Base-by-base conservation (phyloP, 1,140 invertebrate genomes). In the Meloidogyne chitwoodi region DNA sequence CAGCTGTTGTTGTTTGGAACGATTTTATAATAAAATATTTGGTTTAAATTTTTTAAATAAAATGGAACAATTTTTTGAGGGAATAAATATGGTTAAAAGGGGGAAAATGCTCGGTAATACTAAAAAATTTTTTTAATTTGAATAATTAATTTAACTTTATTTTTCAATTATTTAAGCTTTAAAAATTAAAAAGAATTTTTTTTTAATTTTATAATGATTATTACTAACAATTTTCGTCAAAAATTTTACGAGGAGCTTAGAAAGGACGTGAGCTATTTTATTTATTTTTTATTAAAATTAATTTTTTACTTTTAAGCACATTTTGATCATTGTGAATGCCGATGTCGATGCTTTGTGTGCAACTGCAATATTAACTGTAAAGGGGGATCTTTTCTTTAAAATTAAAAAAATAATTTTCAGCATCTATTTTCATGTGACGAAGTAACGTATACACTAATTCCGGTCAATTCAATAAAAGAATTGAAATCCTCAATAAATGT, bases 381-480 rank as follows among this genome's bases (percentile, higher is more conserved):
- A 19, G 19, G 11, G 34, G 11, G 22, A 24, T 27, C 11, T 27
- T 22, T 29, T 48, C 62, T 64, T 27, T 27, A 56, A 38, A n/a
- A n/a, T n/a, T n/a, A n/a, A 64, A 70, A 70, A 63, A 16, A 3
- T 31, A 0, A 4, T 22, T 75, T 77, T 66, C 22, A 77, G 76
- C 64, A 77, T 48, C 19, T 66, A 66, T 67, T 77, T 56, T 77
- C 76, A n/a, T 77, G 76, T 48, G 76, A 77, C 34, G 76, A 77
- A 19, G 73, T 65, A 56, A 65, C 76, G 0, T 77, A 64, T 66
- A 44, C 76, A 29, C 38, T 77, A 8, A 77, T 38, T 19, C 76
- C 76, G n/a, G 75, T 77, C 12, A 67, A 77, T 34, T 77, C 74
- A 22, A 77, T 62, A 38, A 14, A 31, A 26, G 74, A n/a, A n/a